Conservation (phyloP, 2,797 vertebrate genomes). For the Cuniculus paca region DNA sequence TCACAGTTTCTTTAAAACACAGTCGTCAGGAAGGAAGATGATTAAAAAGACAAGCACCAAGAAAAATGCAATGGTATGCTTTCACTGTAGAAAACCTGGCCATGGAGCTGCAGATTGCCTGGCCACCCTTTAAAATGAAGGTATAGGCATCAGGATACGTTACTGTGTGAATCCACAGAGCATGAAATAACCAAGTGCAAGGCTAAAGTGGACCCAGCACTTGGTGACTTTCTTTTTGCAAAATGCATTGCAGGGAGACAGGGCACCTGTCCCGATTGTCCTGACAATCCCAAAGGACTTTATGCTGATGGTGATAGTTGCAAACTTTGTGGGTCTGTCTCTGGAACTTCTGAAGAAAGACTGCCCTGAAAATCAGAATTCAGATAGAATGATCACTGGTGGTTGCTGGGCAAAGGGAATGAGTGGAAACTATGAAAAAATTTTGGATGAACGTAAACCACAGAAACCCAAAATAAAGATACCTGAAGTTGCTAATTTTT, state of each 20-base stretch:
- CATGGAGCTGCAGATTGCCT: slow-evolving; percentile 96
- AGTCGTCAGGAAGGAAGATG: slow-evolving; percentile 92
- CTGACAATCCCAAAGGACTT: slow-evolving; percentile 96
- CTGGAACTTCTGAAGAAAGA: neutral
- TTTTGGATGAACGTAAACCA: slow-evolving; percentile 86
- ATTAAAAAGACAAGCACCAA: slow-evolving; percentile 93
- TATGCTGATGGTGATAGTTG: slow-evolving; percentile 93
- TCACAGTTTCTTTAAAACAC: slow-evolving; percentile 86
- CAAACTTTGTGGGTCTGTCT: neutral
- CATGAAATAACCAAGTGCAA: slow-evolving; percentile 94
- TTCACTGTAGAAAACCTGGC: slow-evolving; percentile 96
- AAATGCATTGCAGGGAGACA: slow-evolving; percentile 96
- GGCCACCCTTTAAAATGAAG: slow-evolving; percentile 92
- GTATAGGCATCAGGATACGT: slow-evolving; percentile 95
- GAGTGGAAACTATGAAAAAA: slow-evolving; percentile 96
- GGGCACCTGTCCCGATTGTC: slow-evolving; percentile 96
- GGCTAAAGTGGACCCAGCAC: slow-evolving; percentile 94
- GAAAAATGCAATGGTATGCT: slow-evolving; percentile 95
- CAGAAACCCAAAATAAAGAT: slow-evolving; percentile 88
- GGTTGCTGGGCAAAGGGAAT: slow-evolving; percentile 93
- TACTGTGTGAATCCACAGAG: slow-evolving; percentile 97
- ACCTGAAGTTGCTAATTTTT: slow-evolving; percentile 94
- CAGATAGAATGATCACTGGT: slow-evolving; percentile 92
- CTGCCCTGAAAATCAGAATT: neutral
- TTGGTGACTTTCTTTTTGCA: slow-evolving; percentile 96